A percentile compares a stretch with the other conserved stretches of the same genome.
Conservation (phyloP, 37 sponge, comb jelly and placozoan species). For the Aplysina aerophoba region DNA sequence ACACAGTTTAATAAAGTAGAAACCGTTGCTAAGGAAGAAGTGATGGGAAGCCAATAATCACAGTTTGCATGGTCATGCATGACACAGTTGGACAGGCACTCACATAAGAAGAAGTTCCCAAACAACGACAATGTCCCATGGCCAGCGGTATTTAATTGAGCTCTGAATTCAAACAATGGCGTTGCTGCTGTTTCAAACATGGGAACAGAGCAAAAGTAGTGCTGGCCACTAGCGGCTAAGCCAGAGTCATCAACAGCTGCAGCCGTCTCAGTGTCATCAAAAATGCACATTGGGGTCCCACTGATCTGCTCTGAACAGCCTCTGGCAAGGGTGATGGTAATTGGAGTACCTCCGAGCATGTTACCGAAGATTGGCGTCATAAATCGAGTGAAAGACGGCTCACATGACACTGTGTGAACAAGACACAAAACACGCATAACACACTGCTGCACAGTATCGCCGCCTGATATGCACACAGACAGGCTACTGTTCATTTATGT, state of each 20-base stretch:
- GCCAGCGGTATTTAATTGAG: background rate
- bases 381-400: background rate
- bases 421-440: background rate
- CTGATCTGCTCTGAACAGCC: background rate
- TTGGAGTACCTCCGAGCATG: constrained; percentile 60
- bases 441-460: background rate
- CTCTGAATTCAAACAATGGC: background rate
- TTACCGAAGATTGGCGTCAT: constrained; percentile 47
- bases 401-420: background rate
- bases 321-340: background rate
- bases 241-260: background rate
- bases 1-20: too few species aligned
- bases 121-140: background rate
- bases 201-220: constrained; percentile 5
- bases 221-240: too few species aligned
- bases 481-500: too few species aligned
- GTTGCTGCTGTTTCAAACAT: constrained; percentile 2
- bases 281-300: background rate
- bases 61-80: too few species aligned
- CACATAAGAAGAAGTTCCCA: constrained; percentile 8
- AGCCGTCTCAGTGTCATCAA: background rate
- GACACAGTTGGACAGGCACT: too few species aligned
- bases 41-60: too few species aligned
- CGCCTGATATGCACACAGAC: background rate
- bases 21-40: too few species aligned